Evolutionary conservation across 1,140 invertebrate genomes (phyloP), one percentile per base, ranked within the genome.

Genomic region (Achatina immaculata): DNA sequence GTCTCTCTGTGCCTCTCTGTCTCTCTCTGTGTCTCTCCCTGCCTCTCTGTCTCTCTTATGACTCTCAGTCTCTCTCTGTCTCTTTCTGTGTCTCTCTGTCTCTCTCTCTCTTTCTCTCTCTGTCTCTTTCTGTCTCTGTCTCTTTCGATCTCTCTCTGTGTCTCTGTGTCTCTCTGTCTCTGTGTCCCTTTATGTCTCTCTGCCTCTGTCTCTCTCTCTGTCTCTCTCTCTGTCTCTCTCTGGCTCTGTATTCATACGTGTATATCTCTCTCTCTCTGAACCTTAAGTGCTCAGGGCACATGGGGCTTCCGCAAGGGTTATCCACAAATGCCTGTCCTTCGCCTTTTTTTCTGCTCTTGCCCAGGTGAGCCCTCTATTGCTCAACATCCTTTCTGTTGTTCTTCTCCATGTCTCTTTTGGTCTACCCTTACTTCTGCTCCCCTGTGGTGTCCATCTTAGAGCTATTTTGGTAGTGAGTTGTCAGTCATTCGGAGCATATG

Each of bases 181-280:
- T 66, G 7, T 66, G 7, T 66, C 62, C n/a, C 34, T 66, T 7
- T 31, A 9, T 66, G n/a, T 31, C 34, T 66, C 7, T 66, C 34
- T 66, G 7, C n/a, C 62, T 36, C 62, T 66, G 7, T 36, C 62
- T 66, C 62, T 66, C 7, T 66, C 62, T 36, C n/a, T 66, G 7
- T 66, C n/a, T 66, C 9, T 66, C n/a, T 66, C 9, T 66, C n/a
- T 66, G n/a, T 66, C n/a, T 66, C 62, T 66, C n/a, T 66, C 62
- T 66, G 7, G 7, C 62, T 66, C n/a, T 66, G 7, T 66, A 9
- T 66, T 24, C n/a, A 9, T 66, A 7, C n/a, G 7, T 66, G 7
- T 66, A 28, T 66, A 7, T 66, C 7, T 66, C 62, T 66, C n/a
- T 66, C 62, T 66, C n/a, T 66, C 45, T 48, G 45, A n/a, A n/a